These are phyloP conservation scores for Gymnodraco acuticeps DNA, from an alignment of 2,797 vertebrate genomes.

Conservation along the genomic window DNA sequence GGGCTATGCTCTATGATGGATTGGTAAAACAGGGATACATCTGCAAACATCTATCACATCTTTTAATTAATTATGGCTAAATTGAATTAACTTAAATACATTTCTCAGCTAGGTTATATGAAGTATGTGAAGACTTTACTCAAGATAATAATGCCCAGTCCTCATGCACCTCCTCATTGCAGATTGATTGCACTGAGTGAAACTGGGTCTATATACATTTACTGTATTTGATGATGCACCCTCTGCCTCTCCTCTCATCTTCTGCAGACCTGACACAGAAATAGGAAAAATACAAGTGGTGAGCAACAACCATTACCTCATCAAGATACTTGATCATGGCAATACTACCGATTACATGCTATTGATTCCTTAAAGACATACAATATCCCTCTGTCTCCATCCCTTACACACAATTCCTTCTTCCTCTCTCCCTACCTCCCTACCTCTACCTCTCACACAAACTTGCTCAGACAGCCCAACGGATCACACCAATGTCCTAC, in stretches of 20 bases:
- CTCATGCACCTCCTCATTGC: background rate
- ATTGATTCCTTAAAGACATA: constrained; percentile 39
- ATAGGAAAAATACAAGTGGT: background rate
- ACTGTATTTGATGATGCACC: background rate
- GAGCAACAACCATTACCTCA: constrained; percentile 24
- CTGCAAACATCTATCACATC: background rate
- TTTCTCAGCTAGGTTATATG: background rate
- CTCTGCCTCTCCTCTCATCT: background rate
- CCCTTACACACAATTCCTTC: constrained; percentile 5
- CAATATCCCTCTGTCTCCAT: constrained; percentile 15
- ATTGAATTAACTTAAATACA: background rate
- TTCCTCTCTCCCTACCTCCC: constrained; percentile 1
- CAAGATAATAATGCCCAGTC: background rate
- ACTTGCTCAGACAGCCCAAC: constrained; percentile 25
- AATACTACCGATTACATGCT: constrained; percentile 26
- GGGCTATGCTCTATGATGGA: background rate
- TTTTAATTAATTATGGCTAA: constrained; percentile 10
- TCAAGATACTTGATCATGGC: constrained; percentile 17
- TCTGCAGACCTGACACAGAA: constrained; percentile 18
- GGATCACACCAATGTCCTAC: constrained; percentile 49
- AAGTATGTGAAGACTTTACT: background rate
- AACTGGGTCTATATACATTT: background rate
- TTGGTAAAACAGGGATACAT: background rate
- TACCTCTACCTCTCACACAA: constrained; percentile 28
- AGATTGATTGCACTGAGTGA: background rate